Evolutionary conservation across 2,888 invertebrate species (phyloP), one percentile per base, ranked within the genome.

Genomic region (Synanthedon vespiformis): DNA sequence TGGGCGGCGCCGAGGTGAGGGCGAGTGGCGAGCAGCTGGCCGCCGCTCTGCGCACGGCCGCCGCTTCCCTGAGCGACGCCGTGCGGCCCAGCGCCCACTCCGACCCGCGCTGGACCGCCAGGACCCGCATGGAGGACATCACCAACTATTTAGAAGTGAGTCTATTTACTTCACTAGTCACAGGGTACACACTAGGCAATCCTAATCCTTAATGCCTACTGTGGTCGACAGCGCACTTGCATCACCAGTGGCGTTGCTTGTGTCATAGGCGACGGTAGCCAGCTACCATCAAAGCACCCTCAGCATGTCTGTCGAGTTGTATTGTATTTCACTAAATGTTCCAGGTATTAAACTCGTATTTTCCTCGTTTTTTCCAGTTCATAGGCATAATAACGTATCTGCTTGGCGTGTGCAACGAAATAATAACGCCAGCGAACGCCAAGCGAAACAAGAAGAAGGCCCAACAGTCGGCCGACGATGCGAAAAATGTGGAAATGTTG

Each of bases 101-200:
- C 12, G 71, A 80, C 51, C 68, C 72, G 6, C 65, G 78, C 11
- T 90, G 89, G 88, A 61, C 64, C 18, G 70, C 88, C 53, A 72
- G 90, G 12, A 86, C 85, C 40, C 72, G 83, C 4, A 81, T 91
- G 58, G 91, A 90, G 63, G 76, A 78, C 40, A 78, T 90, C 40
- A 89, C 90, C 14, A 90, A 90, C 64, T 89, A 88, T 63, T 76
- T 91, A 56, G 92, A 93, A 88, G 92, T 92, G n/a, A 44, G 44
- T 13, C 10, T 34, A 1, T 16, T 2, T 16, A 16, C 16, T 16
- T 16, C 2, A 16, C 16, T 16, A 16, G 16, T 16, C 16, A 16
- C 16, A 16, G 16, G 16, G 16, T n/a, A n/a, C n/a, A n/a, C n/a
- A n/a, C n/a, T n/a, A n/a, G n/a, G n/a, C n/a, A n/a, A n/a, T 18